Percentiles rank a stretch among this genome's conserved stretches.
These are phyloP conservation scores for Rotaria macrura DNA, from an alignment of 2,888 invertebrate species.

Conservation along the genomic window DNA sequence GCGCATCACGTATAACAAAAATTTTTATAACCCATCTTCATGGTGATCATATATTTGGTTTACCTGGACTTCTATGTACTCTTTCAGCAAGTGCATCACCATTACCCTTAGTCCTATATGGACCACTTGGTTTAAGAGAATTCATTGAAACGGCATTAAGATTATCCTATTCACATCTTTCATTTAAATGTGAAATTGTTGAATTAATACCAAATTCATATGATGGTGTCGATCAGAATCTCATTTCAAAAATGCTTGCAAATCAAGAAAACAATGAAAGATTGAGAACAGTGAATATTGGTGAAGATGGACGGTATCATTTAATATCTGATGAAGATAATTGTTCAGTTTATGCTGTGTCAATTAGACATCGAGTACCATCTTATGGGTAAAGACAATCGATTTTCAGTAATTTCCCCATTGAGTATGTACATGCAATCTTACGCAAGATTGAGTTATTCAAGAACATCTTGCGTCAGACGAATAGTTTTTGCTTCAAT, in stretches of 20 bases:
- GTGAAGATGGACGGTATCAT: conserved; percentile 32
- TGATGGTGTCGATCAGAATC: conserved; percentile 18
- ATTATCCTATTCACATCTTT: conserved; percentile 44
- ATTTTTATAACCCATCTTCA: conserved; percentile 53
- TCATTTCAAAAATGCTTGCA: background rate
- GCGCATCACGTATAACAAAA: conserved; percentile 46
- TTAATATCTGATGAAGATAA: conserved; percentile 41
- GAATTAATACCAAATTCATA: conserved; percentile 43
- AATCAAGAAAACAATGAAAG: background rate
- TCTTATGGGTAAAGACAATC: background rate
- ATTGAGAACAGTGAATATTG: background rate
- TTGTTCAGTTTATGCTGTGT: conserved; percentile 44
- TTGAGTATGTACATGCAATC: too few species aligned
- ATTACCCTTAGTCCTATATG: conserved; percentile 46
- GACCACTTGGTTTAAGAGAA: conserved; percentile 48
- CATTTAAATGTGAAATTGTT: conserved; percentile 45
- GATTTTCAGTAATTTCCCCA: too few species aligned
- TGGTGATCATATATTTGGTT: conserved; percentile 52
- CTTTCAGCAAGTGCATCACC: conserved; percentile 39
- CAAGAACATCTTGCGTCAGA: too few species aligned
- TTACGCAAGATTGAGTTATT: too few species aligned
- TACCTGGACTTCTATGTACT: conserved; percentile 51
- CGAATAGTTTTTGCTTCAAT: too few species aligned
- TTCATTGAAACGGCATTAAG: conserved; percentile 43
- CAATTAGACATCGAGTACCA: conserved; percentile 42